Percentiles rank a stretch among this genome's conserved stretches.
Evolutionary conservation across 2,888 invertebrate species (phyloP).

Genomic region (Neuroscelio doddi): DNA sequence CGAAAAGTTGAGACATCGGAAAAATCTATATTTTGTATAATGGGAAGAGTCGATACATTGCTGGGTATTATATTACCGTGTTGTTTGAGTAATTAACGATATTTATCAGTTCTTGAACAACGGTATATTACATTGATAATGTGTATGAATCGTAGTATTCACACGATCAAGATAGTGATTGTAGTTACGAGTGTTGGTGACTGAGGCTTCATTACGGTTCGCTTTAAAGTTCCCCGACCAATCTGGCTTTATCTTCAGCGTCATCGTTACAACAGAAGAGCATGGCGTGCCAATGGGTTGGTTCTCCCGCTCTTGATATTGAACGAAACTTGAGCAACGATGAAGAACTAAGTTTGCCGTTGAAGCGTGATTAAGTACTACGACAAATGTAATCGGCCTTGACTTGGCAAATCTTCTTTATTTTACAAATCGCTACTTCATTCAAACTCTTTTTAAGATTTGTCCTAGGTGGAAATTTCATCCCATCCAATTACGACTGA

Average conservation of each 20-base stretch:
- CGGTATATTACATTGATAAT: too few species aligned
- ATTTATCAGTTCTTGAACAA: slow-evolving; percentile 3
- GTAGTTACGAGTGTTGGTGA: slow-evolving; percentile 52
- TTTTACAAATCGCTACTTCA: slow-evolving; percentile 42
- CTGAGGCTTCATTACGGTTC: slow-evolving; percentile 63
- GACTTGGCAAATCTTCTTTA: slow-evolving; percentile 49
- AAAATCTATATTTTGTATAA: background rate
- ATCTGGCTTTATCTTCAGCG: slow-evolving; percentile 65
- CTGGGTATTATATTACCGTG: too few species aligned
- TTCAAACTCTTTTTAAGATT: too few species aligned
- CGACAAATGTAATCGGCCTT: slow-evolving; percentile 48
- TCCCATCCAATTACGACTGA: too few species aligned
- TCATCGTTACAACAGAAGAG: slow-evolving; percentile 60
- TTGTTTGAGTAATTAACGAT: slow-evolving; percentile 19
- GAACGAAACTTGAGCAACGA: slow-evolving; percentile 52
- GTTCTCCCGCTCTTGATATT: slow-evolving; percentile 54
- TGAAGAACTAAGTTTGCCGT: slow-evolving; percentile 51
- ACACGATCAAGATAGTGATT: slow-evolving; percentile 61
- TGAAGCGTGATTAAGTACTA: slow-evolving; percentile 53
- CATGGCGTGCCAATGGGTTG: slow-evolving; percentile 58
- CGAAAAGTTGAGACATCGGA: background rate
- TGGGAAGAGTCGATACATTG: background rate
- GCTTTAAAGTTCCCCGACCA: slow-evolving; percentile 63
- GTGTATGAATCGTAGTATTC: slow-evolving; percentile 42
- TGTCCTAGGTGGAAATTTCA: too few species aligned